Evolutionary conservation across 2,888 invertebrate genomes (phyloP).

Genomic region (Bellardia bayeri): DNA sequence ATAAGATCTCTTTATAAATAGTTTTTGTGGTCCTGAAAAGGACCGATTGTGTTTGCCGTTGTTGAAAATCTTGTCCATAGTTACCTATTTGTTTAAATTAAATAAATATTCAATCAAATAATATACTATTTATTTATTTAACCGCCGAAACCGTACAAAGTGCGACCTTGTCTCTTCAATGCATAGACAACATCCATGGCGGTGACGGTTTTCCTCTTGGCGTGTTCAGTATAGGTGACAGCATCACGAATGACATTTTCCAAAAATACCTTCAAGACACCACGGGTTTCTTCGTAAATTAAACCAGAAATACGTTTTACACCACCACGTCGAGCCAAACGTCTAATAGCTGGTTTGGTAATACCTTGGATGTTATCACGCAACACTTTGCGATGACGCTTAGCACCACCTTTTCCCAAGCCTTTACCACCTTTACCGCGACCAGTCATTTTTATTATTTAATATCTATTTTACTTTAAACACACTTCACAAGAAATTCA

Average conservation of each 20-base stretch:
- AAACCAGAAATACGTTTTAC: conserved; percentile 90
- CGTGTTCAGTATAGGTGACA: conserved; percentile 85
- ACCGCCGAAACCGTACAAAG: conserved; percentile 92
- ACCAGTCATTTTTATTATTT: background rate
- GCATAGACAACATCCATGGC: conserved; percentile 95
- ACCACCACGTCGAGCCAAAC: conserved; percentile 88
- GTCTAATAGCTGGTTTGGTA: conserved; percentile 90
- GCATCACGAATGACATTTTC: conserved; percentile 93
- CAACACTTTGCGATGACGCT: conserved; percentile 92
- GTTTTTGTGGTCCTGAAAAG: too few species aligned
- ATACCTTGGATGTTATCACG: conserved; percentile 92
- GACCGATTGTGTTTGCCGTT: too few species aligned
- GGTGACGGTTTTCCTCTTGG: conserved; percentile 91
- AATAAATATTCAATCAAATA: too few species aligned
- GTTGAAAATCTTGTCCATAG: too few species aligned
- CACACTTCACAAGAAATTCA: background rate
- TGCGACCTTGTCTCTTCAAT: conserved; percentile 91
- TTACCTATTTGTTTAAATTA: too few species aligned
- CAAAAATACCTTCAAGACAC: conserved; percentile 90
- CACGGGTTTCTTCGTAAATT: conserved; percentile 92
- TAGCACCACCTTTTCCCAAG: conserved; percentile 91
- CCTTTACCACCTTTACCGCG: conserved; percentile 87
- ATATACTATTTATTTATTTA: conserved; percentile 79
- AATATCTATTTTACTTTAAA: too few species aligned
- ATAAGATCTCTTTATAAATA: too few species aligned